Evolutionary conservation across 30 jellyfish, hydroid and myxozoan genomes (phyloP), one percentile per base, ranked within the genome.

Genomic region (Aurelia coerulea): DNA sequence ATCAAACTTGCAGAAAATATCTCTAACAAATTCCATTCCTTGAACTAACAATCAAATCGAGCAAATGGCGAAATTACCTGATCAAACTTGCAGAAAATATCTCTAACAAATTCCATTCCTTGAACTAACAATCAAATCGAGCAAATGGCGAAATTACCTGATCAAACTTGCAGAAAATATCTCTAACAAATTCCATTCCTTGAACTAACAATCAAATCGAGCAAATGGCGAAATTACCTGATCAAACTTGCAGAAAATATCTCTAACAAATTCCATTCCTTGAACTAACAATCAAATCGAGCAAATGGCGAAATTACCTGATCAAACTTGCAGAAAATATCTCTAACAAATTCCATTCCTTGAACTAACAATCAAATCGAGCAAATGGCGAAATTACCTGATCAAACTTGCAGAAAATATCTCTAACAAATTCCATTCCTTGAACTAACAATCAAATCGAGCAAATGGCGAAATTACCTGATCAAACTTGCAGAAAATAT

Each of bases 11-110:
- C 86, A 76, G 80, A 95, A 95, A 15, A 95, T 39, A 67, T 95
- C 99, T 76, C 89, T 80, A 51, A 95, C 83, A 70, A 95, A 95
- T 64, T 95, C 99, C n/a, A n/a, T n/a, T n/a, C n/a, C n/a, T n/a
- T n/a, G n/a, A n/a, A n/a, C n/a, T 9, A 46, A 46, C 6, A 46
- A 46, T 4, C 2, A 9, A 46, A 46, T 9, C 1, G 8, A 46
- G 8, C 1, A 7, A 46, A 46, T 18, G 17, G 65, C 9, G n/a
- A 10, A 49, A 92, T 10, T 62, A 95, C 99, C 92, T 66, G 89
- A 60, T 95, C 99, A 85, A 80, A 90, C 68, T 90, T 90, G 32
- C 86, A 76, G 80, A 95, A 95, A 15, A 95, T 39, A 67, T 95
- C 99, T 76, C 89, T 80, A 51, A 95, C 83, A 70, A 95, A 95